These are phyloP conservation scores for Lethenteron camtschaticum DNA, from an alignment of 2,113 vertebrate genomes.

Conservation along the genomic window DNA sequence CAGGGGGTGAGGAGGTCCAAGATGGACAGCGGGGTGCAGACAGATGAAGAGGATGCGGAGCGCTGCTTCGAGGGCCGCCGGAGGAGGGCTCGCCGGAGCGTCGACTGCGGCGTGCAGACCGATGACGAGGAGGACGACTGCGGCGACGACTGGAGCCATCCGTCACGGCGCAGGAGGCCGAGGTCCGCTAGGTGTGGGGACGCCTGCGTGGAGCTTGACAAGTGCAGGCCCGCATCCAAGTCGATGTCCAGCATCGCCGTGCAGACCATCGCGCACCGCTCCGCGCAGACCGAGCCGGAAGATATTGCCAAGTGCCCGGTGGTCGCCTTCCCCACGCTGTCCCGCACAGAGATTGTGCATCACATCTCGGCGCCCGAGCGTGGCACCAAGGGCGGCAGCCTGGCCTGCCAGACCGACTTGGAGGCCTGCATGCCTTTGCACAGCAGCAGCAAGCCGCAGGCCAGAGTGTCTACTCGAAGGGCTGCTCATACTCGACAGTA, in stretches of 20 bases:
- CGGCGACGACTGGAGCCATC: constrained; percentile 83
- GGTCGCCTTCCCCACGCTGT: too few relatives aligned
- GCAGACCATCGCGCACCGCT: constrained; percentile 85
- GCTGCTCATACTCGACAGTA: constrained; percentile 29
- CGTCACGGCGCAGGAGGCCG: constrained; percentile 55
- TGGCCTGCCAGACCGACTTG: constrained; percentile 83
- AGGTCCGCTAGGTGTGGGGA: neutral
- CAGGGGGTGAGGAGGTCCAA: neutral
- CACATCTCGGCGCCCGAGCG: constrained; percentile 90
- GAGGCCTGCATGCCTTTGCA: constrained; percentile 37
- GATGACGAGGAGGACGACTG: constrained; percentile 55
- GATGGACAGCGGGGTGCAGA: constrained; percentile 73
- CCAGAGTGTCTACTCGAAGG: constrained; percentile 54
- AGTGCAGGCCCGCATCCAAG: neutral
- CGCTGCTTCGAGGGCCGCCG: constrained; percentile 52
- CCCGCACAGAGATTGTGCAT: constrained; percentile 7
- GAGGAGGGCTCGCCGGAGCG: constrained; percentile 48
- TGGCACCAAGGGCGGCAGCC: constrained; percentile 65
- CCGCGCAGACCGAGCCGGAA: constrained; percentile 72
- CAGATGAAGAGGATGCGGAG: constrained; percentile 73
- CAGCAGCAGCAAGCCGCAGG: constrained; percentile 60
- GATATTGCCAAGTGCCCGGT: neutral
- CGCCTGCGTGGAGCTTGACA: neutral
- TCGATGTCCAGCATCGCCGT: constrained; percentile 52
- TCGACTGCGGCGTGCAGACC: constrained; percentile 85